Evolutionary conservation across 2,113 vertebrate species (phyloP), one percentile per base, ranked within the genome.

Genomic region (Lophius piscatorius): DNA sequence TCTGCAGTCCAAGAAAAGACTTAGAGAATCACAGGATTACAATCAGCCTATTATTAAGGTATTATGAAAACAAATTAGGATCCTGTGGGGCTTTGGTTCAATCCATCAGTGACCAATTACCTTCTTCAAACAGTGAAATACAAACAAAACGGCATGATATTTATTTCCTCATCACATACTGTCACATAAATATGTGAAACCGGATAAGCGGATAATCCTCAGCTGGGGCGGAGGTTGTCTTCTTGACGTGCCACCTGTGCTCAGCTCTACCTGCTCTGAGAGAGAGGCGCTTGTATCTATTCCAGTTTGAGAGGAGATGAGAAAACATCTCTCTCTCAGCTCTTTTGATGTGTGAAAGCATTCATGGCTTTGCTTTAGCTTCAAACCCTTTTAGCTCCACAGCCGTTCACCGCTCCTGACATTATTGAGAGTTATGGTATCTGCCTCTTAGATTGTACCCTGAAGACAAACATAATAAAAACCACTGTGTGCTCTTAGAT

Each of bases 301-400:
- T 75, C 51, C 51, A 45, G 17, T 46, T 35, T 8, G 18, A 61
- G 49, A 24, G 18, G n/a, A 47, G 57, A 71, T 34, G 64, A 79
- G 72, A 68, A 60, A 73, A 46, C 31, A 39, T 75, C 75, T 70
- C 55, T 76, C 62, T 58, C 74, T 72, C n/a, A n/a, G n/a, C n/a
- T n/a, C n/a, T n/a, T n/a, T 77, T 81, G 70, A 76, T 52, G 69
- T 54, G 65, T 81, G 73, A 72, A 67, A 68, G 68, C 46, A 48
- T 55, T 58, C 50, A 50, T 65, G 21, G 58, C 50, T 78, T 80
- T 85, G 72, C 51, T 73, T 42, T 46, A 56, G 38, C 40, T 80
- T 49, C 39, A 68, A 39, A 23, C 62, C 52, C 63, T 60, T 79
- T 71, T 69, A 67, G 71, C 47, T 40, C 11, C 21, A 35, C 41